A percentile compares a stretch with the other conserved stretches of the same genome.
These are phyloP conservation scores for Hecatera dysodea DNA, from an alignment of 2,888 invertebrate genomes.

Conservation along the genomic window DNA sequence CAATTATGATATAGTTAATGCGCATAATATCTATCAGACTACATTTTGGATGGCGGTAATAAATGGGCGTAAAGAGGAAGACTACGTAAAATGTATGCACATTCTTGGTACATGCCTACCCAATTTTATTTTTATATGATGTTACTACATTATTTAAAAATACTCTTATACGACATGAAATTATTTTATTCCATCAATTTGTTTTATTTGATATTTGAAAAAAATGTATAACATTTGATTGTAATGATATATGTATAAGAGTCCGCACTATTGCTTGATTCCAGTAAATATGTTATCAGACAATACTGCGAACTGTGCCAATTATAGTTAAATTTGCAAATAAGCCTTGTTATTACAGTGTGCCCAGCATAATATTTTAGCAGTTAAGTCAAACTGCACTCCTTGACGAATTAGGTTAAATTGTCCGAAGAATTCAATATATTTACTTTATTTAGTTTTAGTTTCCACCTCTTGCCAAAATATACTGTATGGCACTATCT, in stretches of 20 bases:
- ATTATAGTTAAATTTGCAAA: constrained; percentile 9
- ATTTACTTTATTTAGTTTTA: not conserved
- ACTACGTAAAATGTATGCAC: not conserved
- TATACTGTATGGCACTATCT: not conserved
- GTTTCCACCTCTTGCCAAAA: not conserved
- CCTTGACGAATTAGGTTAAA: not conserved
- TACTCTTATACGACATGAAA: constrained; percentile 24
- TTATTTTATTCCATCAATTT: constrained; percentile 46
- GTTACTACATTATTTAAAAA: constrained; percentile 30
- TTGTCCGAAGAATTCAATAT: not conserved
- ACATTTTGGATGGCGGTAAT: not conserved
- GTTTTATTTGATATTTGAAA: constrained; percentile 18
- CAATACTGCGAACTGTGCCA: constrained; percentile 14
- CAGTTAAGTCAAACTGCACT: not conserved
- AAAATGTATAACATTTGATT: constrained; percentile 24
- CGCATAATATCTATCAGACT: too few relatives aligned
- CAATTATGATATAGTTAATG: not conserved
- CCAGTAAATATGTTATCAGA: constrained; percentile 5
- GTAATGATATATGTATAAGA: constrained; percentile 2
- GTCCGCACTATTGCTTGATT: constrained; percentile 13
- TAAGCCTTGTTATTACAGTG: not conserved
- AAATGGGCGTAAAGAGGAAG: not conserved
- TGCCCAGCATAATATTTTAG: constrained; percentile 12
- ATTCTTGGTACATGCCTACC: not conserved
- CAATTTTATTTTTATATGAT: not conserved